phyloP scores from a whole-genome alignment of 2,113 vertebrate genomes.

The Octodon degus region DNA sequence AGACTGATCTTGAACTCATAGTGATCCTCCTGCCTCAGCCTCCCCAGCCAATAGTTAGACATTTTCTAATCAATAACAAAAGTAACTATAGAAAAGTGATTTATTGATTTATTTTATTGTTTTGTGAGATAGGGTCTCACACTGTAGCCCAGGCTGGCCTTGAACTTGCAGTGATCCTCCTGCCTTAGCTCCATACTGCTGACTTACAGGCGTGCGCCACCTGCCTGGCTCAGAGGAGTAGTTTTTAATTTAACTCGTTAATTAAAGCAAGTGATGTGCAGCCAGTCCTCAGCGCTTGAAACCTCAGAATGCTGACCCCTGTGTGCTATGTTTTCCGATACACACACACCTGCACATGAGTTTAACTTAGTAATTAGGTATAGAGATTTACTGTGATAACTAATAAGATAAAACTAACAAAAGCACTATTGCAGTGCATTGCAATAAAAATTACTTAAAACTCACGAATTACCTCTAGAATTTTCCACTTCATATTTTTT shows the following conservation, averaged over 20 bases:
- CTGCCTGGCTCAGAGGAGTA: background rate
- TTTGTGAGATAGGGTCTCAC: background rate
- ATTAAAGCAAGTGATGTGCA: background rate
- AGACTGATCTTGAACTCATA: too few species aligned
- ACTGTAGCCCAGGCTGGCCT: background rate
- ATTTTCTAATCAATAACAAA: constrained; percentile 35
- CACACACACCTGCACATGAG: background rate
- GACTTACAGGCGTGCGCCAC: background rate
- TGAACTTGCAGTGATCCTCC: background rate
- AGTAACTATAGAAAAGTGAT: background rate
- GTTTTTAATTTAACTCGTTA: constrained; percentile 43
- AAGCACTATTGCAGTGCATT: background rate
- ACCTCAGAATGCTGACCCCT: background rate
- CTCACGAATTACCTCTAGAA: background rate
- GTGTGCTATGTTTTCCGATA: background rate
- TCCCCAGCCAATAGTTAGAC: background rate
- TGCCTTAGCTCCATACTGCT: background rate
- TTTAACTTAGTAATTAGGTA: background rate
- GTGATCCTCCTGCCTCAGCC: too few species aligned
- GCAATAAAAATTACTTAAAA: background rate
- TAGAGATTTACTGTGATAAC: background rate
- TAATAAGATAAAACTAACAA: background rate
- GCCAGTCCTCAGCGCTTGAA: background rate
- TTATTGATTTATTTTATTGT: background rate
- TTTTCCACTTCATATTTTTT: background rate